A percentile compares a stretch with the other conserved stretches of the same genome.
Conservation (phyloP, 2,888 invertebrate genomes). For the Cataglyphis rosenhaueri region DNA sequence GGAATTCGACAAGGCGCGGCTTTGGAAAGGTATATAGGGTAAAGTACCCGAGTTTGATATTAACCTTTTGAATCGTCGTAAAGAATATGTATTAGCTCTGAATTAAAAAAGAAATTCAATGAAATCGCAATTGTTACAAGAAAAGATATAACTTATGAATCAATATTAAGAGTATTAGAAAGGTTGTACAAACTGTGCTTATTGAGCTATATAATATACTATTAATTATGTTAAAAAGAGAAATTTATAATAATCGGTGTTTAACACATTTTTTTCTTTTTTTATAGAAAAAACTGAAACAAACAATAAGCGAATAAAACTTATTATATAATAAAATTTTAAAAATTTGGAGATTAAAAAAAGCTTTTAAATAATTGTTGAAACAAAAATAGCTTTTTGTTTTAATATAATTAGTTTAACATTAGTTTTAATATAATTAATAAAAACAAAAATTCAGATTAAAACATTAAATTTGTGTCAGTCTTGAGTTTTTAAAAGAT, state of each 20-base stretch:
- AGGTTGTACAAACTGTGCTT: not conserved
- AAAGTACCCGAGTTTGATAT: conserved; percentile 74
- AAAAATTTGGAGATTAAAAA: not conserved
- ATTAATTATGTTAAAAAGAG: not conserved
- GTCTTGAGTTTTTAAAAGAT: not conserved
- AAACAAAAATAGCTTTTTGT: not conserved
- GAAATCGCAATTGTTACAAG: not conserved
- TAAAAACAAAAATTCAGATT: not conserved
- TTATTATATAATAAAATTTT: not conserved
- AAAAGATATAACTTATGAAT: not conserved
- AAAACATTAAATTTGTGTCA: not conserved
- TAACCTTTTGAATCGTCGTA: conserved; percentile 60
- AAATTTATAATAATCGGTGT: not conserved
- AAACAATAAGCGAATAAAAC: not conserved
- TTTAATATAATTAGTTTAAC: no score
- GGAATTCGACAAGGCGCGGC: conserved; percentile 64
- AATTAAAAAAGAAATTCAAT: conserved; percentile 17
- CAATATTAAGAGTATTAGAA: not conserved
- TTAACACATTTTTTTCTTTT: not conserved
- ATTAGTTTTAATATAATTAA: not conserved
- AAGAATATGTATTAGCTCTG: conserved; percentile 18
- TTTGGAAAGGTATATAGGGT: conserved; percentile 57
- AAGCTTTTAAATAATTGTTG: not conserved
- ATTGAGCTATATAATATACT: not conserved
- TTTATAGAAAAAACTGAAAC: not conserved